Evolutionary conservation across 2,797 vertebrate genomes (phyloP).

Genomic region (Anguilla megastoma): DNA sequence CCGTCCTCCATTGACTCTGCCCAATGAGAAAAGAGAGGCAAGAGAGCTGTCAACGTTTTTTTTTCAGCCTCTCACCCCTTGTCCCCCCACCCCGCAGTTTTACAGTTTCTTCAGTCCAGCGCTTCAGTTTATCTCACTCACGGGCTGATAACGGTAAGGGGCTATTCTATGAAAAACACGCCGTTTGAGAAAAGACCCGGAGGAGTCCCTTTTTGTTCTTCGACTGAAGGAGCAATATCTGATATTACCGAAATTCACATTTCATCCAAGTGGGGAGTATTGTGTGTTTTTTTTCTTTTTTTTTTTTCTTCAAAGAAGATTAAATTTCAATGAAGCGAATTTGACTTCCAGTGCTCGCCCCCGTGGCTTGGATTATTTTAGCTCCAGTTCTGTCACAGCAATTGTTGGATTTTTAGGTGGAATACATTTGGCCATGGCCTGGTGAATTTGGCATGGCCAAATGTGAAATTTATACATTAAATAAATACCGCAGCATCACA

Average conservation of each 20-base stretch:
- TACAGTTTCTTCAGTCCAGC: conserved; percentile 54
- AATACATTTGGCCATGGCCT: conserved; percentile 47
- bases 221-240: conserved; percentile 17
- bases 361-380: conserved; percentile 58
- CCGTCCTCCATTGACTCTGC: conserved; percentile 65
- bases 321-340: conserved; percentile 21
- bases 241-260: neutral
- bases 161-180: conserved; percentile 39
- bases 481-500: neutral
- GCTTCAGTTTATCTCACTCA: conserved; percentile 44
- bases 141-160: conserved; percentile 25
- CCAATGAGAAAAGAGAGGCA: conserved; percentile 64
- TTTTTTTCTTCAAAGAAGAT: neutral
- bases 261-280: neutral
- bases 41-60: conserved; percentile 60
- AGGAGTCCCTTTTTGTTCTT: conserved; percentile 18
- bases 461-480: neutral
- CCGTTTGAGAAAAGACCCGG: conserved; percentile 13
- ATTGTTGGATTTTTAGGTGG: conserved; percentile 28
- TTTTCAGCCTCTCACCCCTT: conserved; percentile 49
- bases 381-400: conserved; percentile 42
- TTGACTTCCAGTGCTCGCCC: conserved; percentile 27
- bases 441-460: conserved; percentile 14
- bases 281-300: neutral
- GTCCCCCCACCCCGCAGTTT: conserved; percentile 46